Base-by-base conservation (phyloP, 1,140 invertebrate genomes). In the Planococcus citri region DNA sequence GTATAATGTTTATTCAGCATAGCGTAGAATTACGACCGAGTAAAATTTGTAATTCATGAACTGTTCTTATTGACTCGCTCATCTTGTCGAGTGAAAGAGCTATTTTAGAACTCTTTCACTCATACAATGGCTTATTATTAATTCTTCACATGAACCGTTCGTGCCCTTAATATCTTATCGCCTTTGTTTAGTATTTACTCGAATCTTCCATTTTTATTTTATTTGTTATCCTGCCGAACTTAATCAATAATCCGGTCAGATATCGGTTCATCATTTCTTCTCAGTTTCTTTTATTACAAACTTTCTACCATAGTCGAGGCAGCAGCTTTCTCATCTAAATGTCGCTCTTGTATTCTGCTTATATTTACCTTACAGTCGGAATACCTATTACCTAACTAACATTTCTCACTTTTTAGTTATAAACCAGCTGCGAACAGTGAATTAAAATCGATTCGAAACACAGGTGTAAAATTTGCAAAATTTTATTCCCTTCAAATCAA, bases 241-340 rank as follows among this genome's bases (percentile, higher is more conserved):
- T 64, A 64, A 64, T 64, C 60, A 64, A 64, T 64, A 64, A 64
- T 64, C 12, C 25, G 60, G 20, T 64, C 60, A 64, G 60, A 64
- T 64, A 64, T 25, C 9, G 22, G 60, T 64, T 64, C 60, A 64
- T 64, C 60, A 64, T 24, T 68, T 68, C 29, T 58, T 75, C 73
- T 10, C 79, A 85, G 84, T 86, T 61, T 81, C 81, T 1, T 85
- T 85, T 51, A 51, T 51, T 51, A 51, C 3, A 3, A 51, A 51
- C 17, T 51, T 51, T 51, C 17, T n/a, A 9, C 41, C 17, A 6
- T 20, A 9, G 17, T 51, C 41, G 41, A 17, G 10, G 20, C n/a
- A 25, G 22, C 24, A 8, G 61, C 21, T 9, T 67, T 67, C 12
- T 8, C 61, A 4, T 27, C 69, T 24, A 29, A 64, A 70, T 61